Conservation (phyloP, 2,797 vertebrate genomes). For the Micropoecilia bifurca region DNA sequence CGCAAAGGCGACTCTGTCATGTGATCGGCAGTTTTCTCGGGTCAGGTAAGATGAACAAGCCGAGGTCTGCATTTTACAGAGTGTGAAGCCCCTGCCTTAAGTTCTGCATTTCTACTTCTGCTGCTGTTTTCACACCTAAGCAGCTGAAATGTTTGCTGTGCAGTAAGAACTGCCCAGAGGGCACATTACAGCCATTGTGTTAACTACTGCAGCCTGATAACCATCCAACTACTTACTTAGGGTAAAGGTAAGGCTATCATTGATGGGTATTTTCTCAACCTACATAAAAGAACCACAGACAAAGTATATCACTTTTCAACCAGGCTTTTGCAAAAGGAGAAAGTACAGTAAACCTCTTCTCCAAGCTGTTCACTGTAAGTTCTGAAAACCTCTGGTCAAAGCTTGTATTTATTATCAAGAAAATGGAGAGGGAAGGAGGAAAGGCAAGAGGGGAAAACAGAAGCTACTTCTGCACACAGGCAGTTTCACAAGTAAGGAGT, state of each 20-base stretch:
- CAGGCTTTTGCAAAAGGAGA: no score
- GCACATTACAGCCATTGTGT: conserved; percentile 89
- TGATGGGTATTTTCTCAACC: no score
- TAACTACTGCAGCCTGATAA: conserved; percentile 86
- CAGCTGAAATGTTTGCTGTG: conserved; percentile 75
- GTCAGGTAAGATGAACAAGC: conserved; percentile 84
- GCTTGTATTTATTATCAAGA: no score
- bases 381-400: no score
- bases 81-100: background rate
- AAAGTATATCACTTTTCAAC: no score
- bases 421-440: no score
- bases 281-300: no score
- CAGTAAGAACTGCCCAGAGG: conserved; percentile 89
- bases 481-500: no score
- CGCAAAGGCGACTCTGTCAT: conserved; percentile 87
- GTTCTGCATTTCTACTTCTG: background rate
- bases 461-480: no score
- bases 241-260: conserved; percentile 54
- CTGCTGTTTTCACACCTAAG: background rate
- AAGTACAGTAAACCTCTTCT: no score
- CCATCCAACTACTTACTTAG: conserved; percentile 86
- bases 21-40: conserved; percentile 81
- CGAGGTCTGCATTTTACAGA: background rate
- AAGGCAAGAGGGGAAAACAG: no score
- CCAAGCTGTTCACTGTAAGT: no score